phyloP scores from a whole-genome alignment of 2,888 invertebrate species.

The Beris chalybata region DNA sequence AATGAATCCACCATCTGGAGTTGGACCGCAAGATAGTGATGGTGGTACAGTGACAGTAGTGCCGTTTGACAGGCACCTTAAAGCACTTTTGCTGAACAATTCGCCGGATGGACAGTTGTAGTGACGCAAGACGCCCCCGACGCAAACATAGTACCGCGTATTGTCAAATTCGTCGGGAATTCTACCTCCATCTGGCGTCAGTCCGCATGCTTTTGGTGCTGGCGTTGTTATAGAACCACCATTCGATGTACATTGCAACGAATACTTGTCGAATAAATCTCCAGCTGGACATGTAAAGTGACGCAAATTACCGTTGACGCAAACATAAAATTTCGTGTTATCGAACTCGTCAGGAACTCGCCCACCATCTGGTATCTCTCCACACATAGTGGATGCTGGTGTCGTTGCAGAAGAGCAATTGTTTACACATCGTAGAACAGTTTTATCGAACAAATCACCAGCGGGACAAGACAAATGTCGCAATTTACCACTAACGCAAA shows the following conservation, averaged over 20 bases:
- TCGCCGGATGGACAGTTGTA: neutral
- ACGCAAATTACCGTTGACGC: slow-evolving; percentile 21
- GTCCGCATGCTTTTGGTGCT: slow-evolving; percentile 6
- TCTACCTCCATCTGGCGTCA: neutral
- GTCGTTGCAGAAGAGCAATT: slow-evolving; percentile 1
- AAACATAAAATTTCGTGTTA: slow-evolving; percentile 27
- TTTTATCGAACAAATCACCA: slow-evolving; percentile 6
- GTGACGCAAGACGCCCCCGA: neutral
- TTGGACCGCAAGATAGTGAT: neutral
- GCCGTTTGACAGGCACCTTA: neutral
- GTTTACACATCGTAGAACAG: neutral
- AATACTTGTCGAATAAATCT: slow-evolving; percentile 23
- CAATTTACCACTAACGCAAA: slow-evolving; percentile 1
- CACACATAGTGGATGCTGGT: neutral
- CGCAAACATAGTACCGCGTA: slow-evolving; percentile 1
- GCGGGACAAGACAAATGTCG: neutral
- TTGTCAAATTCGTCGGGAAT: slow-evolving; percentile 17
- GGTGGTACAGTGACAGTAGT: too few species aligned
- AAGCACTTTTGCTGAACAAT: neutral
- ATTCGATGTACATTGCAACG: neutral
- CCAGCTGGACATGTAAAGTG: slow-evolving; percentile 16
- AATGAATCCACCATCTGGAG: neutral
- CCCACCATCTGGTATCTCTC: neutral
- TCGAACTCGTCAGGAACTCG: neutral
- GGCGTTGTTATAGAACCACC: neutral